Percentiles rank a stretch among this genome's conserved stretches.
Conservation (phyloP, 2,797 vertebrate genomes). For the Dallia pectoralis region DNA sequence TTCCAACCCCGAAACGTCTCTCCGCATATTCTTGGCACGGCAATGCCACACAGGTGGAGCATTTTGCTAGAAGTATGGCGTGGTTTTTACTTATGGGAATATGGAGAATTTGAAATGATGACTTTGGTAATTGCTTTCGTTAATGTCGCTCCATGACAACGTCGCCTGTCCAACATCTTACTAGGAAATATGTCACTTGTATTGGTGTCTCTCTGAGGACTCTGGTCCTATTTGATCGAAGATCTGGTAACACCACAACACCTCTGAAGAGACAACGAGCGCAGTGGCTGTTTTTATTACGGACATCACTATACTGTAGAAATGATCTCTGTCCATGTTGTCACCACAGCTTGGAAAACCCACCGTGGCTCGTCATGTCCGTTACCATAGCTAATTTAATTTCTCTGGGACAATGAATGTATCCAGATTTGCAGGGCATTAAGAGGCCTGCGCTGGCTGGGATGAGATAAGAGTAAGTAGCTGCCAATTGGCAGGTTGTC, state of each 20-base stretch:
- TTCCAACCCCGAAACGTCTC: slow-evolving; percentile 30
- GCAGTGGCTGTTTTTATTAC: background rate
- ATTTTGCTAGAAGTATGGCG: background rate
- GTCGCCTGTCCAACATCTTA: background rate
- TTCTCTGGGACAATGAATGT: slow-evolving; percentile 38
- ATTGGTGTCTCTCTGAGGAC: background rate
- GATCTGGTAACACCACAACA: background rate
- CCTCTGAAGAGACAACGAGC: background rate
- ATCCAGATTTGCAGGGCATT: slow-evolving; percentile 28
- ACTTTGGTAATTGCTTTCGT: background rate
- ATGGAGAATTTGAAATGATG: background rate
- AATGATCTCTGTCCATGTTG: too few species aligned
- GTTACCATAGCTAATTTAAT: slow-evolving; percentile 32
- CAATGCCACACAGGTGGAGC: background rate
- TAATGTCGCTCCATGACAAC: background rate
- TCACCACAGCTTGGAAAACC: background rate
- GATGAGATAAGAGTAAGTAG: slow-evolving; percentile 31
- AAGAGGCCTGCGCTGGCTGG: slow-evolving; percentile 28
- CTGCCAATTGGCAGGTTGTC: slow-evolving; percentile 34
- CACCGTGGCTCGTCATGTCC: slow-evolving; percentile 11
- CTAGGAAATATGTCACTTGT: background rate
- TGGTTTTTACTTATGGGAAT: background rate
- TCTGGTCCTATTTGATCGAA: background rate
- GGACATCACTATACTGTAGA: background rate
- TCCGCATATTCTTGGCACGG: slow-evolving; percentile 17